Evolutionary conservation across 2,797 vertebrate genomes (phyloP), one percentile per base, ranked within the genome.

Genomic region (Apogon hyalosoma): DNA sequence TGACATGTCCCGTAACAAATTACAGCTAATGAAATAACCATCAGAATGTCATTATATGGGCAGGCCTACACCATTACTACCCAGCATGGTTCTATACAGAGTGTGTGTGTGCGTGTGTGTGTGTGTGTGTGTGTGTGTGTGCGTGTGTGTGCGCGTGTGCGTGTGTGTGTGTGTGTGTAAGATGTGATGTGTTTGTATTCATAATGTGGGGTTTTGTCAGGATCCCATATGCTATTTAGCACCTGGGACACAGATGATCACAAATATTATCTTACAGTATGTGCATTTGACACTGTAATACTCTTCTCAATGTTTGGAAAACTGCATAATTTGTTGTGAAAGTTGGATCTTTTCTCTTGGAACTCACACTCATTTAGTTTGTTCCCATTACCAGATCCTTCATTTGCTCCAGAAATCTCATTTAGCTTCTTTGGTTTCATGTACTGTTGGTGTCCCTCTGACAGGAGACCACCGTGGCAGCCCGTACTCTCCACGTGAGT

Each of bases 1-100:
- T 93, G 93, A 92, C 93, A 91, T 65, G 86, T 94, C 92, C 90
- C 90, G 66, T 89, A 93, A 91, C 92, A 92, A 94, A 94, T 93
- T 92, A 93, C 71, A 83, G 86, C 90, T 94, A 94, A 95, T 94
- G 90, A 92, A 94, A 93, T 92, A 94, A 93, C 90, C 91, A 93
- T 93, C 90, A 91, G 73, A 87, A 80, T 89, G 90, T 92, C 90
- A 92, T 93, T 94, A 92, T 65, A 91, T 79, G 82, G 87, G 85
- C 69, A 59, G 82, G 73, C 65, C 79, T 40, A 50, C 65, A 57
- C 69, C 76, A 79, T 89, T 87, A 88, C 87, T 87, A 86, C 90
- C 85, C 88, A 87, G 89, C 82, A 48, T 83, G 88, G 76, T 61
- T 72, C 64, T 68, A 40, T 73, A 51, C 57, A 45, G 63, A 1